These are phyloP conservation scores for Pterostichus niger DNA, from an alignment of 2,888 invertebrate species.

Conservation along the genomic window DNA sequence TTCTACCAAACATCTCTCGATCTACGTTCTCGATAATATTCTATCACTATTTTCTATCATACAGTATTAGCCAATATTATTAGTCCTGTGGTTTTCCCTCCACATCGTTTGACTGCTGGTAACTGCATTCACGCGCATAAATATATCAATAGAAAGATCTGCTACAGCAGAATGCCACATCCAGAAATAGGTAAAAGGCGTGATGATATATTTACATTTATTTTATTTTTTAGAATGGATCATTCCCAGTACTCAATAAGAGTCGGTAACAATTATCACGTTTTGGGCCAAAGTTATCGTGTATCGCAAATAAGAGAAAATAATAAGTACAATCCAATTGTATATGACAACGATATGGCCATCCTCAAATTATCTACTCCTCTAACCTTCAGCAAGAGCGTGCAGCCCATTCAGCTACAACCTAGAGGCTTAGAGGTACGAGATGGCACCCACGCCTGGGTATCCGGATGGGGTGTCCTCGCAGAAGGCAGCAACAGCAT, in stretches of 20 bases:
- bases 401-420: slow-evolving; percentile 22
- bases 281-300: background rate
- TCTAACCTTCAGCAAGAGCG: background rate
- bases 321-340: background rate
- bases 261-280: slow-evolving; percentile 1
- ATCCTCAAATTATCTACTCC: slow-evolving; percentile 38
- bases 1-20: no score
- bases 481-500: background rate
- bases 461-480: slow-evolving; percentile 38
- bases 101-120: no score
- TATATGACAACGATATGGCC: slow-evolving; percentile 34
- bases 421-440: background rate
- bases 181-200: no score
- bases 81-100: no score
- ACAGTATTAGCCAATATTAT: no score
- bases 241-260: slow-evolving; percentile 42
- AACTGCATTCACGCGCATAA: no score
- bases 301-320: background rate
- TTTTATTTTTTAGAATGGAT: slow-evolving; percentile 19
- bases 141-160: no score
- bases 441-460: slow-evolving; percentile 32
- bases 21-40: no score
- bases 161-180: no score
- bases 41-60: no score
- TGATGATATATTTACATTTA: no score